phyloP scores from a whole-genome alignment of 2,797 vertebrate genomes.

The Rousettus madagascariensis region DNA sequence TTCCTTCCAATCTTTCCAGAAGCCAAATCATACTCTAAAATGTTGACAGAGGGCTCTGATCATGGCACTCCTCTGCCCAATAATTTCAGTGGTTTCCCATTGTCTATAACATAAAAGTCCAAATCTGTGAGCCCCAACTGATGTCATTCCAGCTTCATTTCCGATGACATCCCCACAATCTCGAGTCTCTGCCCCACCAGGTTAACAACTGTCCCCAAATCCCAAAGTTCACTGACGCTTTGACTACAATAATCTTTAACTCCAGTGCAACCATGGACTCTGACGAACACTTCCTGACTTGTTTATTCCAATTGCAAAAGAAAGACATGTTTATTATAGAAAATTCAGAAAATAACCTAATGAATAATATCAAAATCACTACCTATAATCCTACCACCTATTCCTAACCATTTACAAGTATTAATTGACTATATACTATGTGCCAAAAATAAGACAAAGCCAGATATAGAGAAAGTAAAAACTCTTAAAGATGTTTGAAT shows the following conservation, averaged over 20 bases:
- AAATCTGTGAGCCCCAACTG: neutral
- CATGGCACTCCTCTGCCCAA: neutral
- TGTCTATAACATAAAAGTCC: neutral
- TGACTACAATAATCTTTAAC: neutral
- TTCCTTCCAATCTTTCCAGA: neutral
- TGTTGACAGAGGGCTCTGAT: neutral
- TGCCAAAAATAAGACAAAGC: neutral
- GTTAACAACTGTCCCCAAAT: neutral
- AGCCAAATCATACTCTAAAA: neutral
- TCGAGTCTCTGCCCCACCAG: neutral
- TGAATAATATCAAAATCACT: slow-evolving; percentile 24
- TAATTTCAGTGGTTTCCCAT: neutral
- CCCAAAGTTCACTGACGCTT: neutral
- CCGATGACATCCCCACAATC: neutral
- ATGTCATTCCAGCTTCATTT: neutral
- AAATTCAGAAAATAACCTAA: neutral
- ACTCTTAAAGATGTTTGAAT: neutral
- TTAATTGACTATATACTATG: slow-evolving; percentile 10
- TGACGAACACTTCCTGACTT: neutral
- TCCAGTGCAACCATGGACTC: neutral
- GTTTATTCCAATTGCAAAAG: neutral
- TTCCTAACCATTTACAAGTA: neutral
- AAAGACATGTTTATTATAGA: neutral
- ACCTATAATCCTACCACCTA: neutral
- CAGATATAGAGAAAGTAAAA: neutral